These are phyloP conservation scores for Pachydiplax longipennis DNA, from an alignment of 2,888 invertebrate genomes.

Conservation along the genomic window DNA sequence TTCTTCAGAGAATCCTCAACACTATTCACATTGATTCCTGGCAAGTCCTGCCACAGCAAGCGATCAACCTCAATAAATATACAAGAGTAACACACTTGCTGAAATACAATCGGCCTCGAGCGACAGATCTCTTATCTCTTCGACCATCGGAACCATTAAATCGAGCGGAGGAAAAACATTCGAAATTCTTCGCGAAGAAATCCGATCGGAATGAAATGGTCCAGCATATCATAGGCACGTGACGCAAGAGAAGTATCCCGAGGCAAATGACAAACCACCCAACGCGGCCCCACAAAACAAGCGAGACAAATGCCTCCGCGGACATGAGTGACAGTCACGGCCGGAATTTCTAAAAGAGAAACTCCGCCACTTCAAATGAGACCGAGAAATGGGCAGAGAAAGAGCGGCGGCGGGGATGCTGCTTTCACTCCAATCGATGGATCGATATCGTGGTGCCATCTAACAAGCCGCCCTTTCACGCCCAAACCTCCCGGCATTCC, in stretches of 20 bases:
- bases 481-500: not conserved
- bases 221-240: no score
- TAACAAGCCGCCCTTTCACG: slow-evolving; percentile 6
- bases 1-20: no score
- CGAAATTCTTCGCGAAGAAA: not conserved
- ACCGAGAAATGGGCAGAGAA: not conserved
- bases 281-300: not conserved
- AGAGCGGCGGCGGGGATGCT: not conserved
- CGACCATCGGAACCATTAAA: not conserved
- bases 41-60: no score
- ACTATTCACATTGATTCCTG: no score
- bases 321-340: slow-evolving; percentile 11
- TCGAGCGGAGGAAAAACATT: not conserved
- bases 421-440: slow-evolving; percentile 33
- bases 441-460: slow-evolving; percentile 23
- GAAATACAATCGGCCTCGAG: not conserved
- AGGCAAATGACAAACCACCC: not conserved
- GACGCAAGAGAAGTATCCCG: not conserved
- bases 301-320: not conserved
- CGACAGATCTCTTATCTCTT: not conserved
- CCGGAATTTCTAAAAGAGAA: slow-evolving; percentile 25
- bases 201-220: no score
- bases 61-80: no score
- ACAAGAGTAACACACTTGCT: no score
- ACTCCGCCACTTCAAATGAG: slow-evolving; percentile 2